A percentile compares a stretch with the other conserved stretches of the same genome.
Evolutionary conservation across 2,888 invertebrate genomes (phyloP).

Genomic region (Malthinus seriepunctatus): DNA sequence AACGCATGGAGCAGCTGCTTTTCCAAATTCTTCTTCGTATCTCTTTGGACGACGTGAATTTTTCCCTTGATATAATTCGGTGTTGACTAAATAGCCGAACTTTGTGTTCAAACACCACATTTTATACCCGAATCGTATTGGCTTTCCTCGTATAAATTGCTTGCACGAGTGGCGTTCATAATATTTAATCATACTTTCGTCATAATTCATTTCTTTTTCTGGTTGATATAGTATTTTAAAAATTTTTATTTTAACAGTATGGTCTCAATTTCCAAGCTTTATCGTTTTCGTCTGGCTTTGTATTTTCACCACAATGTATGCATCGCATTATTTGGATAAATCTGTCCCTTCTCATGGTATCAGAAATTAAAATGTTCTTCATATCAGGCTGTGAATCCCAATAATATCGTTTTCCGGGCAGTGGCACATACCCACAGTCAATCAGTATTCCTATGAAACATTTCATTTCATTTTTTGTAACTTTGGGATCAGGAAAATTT

Average conservation of each 20-base stretch:
- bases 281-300: background rate
- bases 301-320: background rate
- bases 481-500: no score
- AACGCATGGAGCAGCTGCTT: background rate
- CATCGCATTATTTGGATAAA: background rate
- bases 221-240: conserved; percentile 16
- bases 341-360: background rate
- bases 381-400: background rate
- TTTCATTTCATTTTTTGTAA: no score
- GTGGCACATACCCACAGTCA: no score
- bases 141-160: conserved; percentile 38
- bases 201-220: conserved; percentile 18
- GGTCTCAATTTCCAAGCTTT: background rate
- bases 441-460: no score
- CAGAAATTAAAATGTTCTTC: background rate
- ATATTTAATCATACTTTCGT: conserved; percentile 36
- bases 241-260: conserved; percentile 51
- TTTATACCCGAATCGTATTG: conserved; percentile 38
- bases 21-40: background rate
- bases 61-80: conserved; percentile 21
- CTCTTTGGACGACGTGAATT: background rate
- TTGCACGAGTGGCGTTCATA: conserved; percentile 35
- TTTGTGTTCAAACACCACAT: conserved; percentile 32
- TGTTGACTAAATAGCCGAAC: background rate
- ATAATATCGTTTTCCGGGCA: no score